Conservation (phyloP, 2,113 vertebrate genomes). For the Laterallus jamaicensis region DNA sequence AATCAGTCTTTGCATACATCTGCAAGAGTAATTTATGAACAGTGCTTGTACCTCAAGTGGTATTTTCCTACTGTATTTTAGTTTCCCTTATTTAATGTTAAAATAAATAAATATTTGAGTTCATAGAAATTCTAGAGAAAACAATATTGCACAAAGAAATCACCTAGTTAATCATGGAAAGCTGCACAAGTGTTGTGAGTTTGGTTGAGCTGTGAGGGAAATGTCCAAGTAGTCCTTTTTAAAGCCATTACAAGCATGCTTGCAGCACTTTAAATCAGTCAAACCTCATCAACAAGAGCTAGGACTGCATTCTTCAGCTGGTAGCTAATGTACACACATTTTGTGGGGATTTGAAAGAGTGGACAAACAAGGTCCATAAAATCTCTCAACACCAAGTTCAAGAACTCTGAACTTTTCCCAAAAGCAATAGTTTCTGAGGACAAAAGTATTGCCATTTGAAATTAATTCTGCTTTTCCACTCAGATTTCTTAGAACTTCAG, state of each 20-base stretch:
- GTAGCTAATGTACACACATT: not conserved
- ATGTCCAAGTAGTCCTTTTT: not conserved
- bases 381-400: not conserved
- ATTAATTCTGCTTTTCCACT: not conserved
- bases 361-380: not conserved
- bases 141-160: not conserved
- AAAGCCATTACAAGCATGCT: not conserved
- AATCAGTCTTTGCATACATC: not conserved
- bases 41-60: not conserved
- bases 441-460: slow-evolving; percentile 8
- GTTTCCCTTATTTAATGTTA: slow-evolving; percentile 25
- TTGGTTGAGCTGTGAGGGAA: not conserved
- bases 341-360: not conserved
- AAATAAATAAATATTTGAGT: slow-evolving; percentile 50
- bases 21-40: not conserved
- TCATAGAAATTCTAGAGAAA: slow-evolving; percentile 12
- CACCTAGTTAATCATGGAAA: not conserved
- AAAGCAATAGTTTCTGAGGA: not conserved
- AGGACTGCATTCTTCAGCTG: not conserved
- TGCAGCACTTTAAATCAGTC: not conserved
- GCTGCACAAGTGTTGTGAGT: not conserved
- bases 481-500: not conserved
- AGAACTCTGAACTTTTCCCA: not conserved
- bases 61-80: slow-evolving; percentile 35
- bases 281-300: not conserved